phyloP scores from a whole-genome alignment of 2,113 vertebrate species.

The Anolis carolinensis region DNA sequence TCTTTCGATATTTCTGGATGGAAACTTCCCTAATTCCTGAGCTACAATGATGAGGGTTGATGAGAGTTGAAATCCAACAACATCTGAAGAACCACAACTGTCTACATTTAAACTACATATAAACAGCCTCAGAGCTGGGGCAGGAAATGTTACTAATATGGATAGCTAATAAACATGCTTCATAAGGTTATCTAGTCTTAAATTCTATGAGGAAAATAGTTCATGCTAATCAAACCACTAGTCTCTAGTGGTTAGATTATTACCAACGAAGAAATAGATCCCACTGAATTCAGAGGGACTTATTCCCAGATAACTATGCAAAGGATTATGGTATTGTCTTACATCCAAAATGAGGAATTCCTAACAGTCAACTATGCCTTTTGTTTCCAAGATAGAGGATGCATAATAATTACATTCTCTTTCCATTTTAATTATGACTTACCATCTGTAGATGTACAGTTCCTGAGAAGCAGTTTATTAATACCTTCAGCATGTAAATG shows the following conservation, averaged over 20 bases:
- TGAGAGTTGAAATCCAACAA: not conserved
- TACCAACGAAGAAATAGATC: not conserved
- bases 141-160: too few relatives aligned
- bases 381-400: fast-evolving
- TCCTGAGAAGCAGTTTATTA: not conserved
- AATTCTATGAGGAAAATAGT: not conserved
- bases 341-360: fast-evolving
- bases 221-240: not conserved
- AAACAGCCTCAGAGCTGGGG: not conserved
- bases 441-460: fast-evolving
- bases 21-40: not conserved
- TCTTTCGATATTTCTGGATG: too few relatives aligned
- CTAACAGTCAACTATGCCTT: fast-evolving
- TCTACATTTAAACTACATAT: too few relatives aligned
- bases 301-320: not conserved
- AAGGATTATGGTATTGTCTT: not conserved
- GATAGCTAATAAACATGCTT: not conserved
- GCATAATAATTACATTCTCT: not conserved
- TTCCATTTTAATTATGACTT: not conserved
- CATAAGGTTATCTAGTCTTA: not conserved
- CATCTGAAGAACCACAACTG: not conserved
- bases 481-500: fast-evolving
- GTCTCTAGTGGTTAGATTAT: too few relatives aligned
- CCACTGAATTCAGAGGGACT: not conserved
- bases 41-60: not conserved